Evolutionary conservation across 1,140 invertebrate genomes (phyloP).

Genomic region (Drosophila pseudoananassae): DNA sequence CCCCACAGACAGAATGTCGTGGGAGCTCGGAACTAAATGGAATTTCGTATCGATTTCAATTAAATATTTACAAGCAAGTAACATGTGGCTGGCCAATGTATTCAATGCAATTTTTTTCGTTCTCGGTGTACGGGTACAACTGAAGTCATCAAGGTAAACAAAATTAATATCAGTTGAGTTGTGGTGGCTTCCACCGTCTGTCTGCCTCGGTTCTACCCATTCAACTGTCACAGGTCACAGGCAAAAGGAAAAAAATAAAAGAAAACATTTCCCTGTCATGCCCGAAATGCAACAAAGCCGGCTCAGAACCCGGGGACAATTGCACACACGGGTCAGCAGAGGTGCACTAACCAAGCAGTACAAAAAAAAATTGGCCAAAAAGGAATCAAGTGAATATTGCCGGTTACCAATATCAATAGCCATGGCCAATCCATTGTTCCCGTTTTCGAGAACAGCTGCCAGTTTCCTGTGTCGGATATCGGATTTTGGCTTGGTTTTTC

Average conservation of each 20-base stretch:
- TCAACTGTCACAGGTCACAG: conserved; percentile 35
- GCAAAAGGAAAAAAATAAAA: conserved; percentile 14
- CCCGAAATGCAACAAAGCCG: conserved; percentile 54
- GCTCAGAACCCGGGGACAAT: conserved; percentile 52
- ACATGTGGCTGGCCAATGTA: conserved; percentile 57
- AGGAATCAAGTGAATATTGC: conserved; percentile 65
- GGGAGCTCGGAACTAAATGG: not conserved
- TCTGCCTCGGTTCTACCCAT: conserved; percentile 8
- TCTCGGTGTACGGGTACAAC: conserved; percentile 9
- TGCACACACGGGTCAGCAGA: conserved; percentile 35
- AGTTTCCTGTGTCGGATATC: conserved; percentile 20
- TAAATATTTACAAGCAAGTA: conserved; percentile 65
- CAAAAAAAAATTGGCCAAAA: conserved; percentile 10
- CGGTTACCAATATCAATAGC: conserved; percentile 43
- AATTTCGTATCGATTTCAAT: conserved; percentile 54
- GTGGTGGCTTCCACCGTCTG: conserved; percentile 17
- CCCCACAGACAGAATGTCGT: conserved; percentile 10
- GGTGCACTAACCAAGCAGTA: conserved; percentile 23
- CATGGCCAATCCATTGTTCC: conserved; percentile 57
- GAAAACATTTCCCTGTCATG: conserved; percentile 33
- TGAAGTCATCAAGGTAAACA: conserved; percentile 62
- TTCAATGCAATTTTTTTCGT: conserved; percentile 53
- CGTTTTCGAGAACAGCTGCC: conserved; percentile 55
- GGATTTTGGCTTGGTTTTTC: conserved; percentile 11
- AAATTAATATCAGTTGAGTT: conserved; percentile 52